Evolutionary conservation across 2,113 vertebrate genomes (phyloP), one percentile per base, ranked within the genome.

Genomic region (Turnix velox): DNA sequence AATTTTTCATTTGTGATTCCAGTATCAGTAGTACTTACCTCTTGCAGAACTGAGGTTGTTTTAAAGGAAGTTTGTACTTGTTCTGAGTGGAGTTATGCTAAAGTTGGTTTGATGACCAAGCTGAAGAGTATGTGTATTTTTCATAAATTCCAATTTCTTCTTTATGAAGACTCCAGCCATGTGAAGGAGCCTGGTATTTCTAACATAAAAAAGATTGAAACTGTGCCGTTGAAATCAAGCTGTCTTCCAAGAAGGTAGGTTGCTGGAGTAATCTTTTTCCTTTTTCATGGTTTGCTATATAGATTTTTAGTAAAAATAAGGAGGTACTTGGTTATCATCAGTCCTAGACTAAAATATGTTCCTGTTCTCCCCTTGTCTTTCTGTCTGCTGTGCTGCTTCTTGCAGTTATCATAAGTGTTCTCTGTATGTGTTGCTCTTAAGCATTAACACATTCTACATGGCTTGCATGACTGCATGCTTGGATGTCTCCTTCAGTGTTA

Each of bases 221-320:
- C 18, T 84, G 10, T 72, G 18, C 40, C 17, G 1, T 54, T 92
- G 88, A 92, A 97, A 71, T 88, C 92, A 57, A 58, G 52, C 20
- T 84, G 55, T 27, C 58, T 52, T 78, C 67, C 84, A 35, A 93
- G 96, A 92, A 97, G 97, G 97, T 97, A 97, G 80, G 31, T 55
- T 14, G 28, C 19, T 77, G 40, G 37, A 59, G 76, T 49, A 46
- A 7, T 68, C 31, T 86, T 81, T 81, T 25, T 49, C 61, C 15
- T 48, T 59, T 58, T 54, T 45, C 7, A 40, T 85, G 8, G 5
- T 24, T 48, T 42, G 40, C 11, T 31, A 7, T 8, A 1, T 18
- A 13, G 58, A 37, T 42, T 33, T 45, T 39, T 28, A 3, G 30
- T 40, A 5, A 51, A 42, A 24, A 24, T 17, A 16, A 12, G 15